A percentile compares a stretch with the other conserved stretches of the same genome.
Conservation (phyloP, 2,888 invertebrate species). For the Gryllus longicercus region DNA sequence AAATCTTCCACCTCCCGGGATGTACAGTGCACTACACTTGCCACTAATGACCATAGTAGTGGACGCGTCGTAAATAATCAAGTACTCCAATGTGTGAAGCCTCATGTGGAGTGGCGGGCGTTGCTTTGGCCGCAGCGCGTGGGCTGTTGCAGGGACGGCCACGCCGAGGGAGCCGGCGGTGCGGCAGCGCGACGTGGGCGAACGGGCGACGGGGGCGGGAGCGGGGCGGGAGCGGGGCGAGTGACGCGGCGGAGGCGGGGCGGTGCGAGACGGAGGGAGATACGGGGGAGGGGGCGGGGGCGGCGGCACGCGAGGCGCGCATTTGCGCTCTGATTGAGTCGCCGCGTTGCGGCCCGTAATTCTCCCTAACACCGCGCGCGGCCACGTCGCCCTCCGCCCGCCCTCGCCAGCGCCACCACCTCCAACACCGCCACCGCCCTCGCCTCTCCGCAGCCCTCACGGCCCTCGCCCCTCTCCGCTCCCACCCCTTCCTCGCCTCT, state of each 20-base stretch:
- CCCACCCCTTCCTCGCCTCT: no score
- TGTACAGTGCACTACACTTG: no score
- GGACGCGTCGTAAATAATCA: no score
- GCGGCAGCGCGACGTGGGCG: background rate
- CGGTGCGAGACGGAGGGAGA: no score
- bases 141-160: no score
- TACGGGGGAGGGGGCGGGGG: background rate
- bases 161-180: background rate
- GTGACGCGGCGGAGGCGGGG: background rate
- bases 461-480: background rate
- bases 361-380: background rate
- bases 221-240: background rate
- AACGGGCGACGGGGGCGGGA: background rate
- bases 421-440: background rate
- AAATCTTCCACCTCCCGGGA: no score
- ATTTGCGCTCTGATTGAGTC: conserved; percentile 17
- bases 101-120: no score
- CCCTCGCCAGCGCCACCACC: background rate
- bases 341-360: conserved; percentile 1
- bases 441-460: background rate
- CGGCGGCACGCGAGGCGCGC: background rate
- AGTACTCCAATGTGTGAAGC: no score
- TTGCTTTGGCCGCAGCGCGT: no score
- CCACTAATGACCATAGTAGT: no score
- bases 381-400: background rate